These are phyloP conservation scores for Oreochromis niloticus DNA, from an alignment of 2,113 vertebrate genomes.

Conservation along the genomic window DNA sequence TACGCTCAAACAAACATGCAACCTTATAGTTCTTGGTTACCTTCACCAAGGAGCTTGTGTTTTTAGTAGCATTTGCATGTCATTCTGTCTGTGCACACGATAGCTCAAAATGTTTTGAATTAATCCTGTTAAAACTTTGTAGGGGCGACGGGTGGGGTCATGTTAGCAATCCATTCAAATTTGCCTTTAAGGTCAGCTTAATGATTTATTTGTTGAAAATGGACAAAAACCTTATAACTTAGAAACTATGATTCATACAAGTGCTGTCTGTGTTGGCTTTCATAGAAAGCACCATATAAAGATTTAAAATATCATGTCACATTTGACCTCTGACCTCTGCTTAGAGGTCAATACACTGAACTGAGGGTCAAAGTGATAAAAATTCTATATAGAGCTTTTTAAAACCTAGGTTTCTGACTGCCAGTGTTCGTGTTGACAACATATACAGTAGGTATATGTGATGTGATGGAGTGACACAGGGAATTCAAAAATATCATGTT, in stretches of 20 bases:
- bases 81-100: not conserved
- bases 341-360: not conserved
- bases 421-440: not conserved
- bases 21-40: not conserved
- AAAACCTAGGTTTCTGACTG: not conserved
- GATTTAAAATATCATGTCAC: not conserved
- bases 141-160: not conserved
- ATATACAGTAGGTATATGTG: not conserved
- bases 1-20: not conserved
- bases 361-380: not conserved
- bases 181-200: not conserved
- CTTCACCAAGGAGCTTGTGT: not conserved
- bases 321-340: not conserved
- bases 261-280: not conserved
- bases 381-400: not conserved
- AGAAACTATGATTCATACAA: not conserved
- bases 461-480: not conserved
- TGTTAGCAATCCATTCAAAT: not conserved
- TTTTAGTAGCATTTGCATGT: not conserved
- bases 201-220: not conserved
- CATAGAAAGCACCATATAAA: not conserved
- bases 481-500: not conserved
- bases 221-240: not conserved
- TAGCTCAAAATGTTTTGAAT: not conserved
- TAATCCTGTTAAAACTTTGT: not conserved